Conservation (phyloP, 2,888 invertebrate genomes). For the Brenthis ino region DNA sequence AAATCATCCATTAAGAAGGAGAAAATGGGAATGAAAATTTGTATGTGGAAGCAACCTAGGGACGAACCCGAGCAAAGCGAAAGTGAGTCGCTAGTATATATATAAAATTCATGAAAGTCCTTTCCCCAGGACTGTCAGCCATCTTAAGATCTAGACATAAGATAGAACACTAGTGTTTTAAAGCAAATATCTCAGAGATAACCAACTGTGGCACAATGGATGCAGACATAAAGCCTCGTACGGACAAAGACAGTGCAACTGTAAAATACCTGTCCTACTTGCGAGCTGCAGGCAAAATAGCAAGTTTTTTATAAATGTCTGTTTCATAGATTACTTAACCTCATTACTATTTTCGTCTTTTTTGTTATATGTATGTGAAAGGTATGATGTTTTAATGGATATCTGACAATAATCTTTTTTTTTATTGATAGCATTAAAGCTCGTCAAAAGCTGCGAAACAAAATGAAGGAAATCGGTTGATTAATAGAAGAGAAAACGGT, state of each 20-base stretch:
- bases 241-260: slow-evolving; percentile 28
- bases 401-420: no score
- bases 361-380: no score
- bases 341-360: neutral
- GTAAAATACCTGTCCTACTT: slow-evolving; percentile 35
- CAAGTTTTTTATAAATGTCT: slow-evolving; percentile 15
- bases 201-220: slow-evolving; percentile 36
- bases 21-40: no score
- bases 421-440: no score
- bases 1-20: no score
- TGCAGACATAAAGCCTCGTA: slow-evolving; percentile 33
- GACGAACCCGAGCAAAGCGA: no score
- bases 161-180: slow-evolving; percentile 25
- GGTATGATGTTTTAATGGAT: no score
- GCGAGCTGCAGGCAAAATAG: slow-evolving; percentile 19
- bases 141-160: slow-evolving; percentile 6
- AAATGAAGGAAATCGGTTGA: no score
- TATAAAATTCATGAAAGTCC: neutral
- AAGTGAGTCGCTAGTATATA: no score
- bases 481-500: no score
- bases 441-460: no score
- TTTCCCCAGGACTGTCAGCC: slow-evolving; percentile 2
- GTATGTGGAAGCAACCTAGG: no score
- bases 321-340: neutral
- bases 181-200: slow-evolving; percentile 36